Base-by-base conservation (phyloP, 2,797 vertebrate species). In the Mareca strepera region DNA sequence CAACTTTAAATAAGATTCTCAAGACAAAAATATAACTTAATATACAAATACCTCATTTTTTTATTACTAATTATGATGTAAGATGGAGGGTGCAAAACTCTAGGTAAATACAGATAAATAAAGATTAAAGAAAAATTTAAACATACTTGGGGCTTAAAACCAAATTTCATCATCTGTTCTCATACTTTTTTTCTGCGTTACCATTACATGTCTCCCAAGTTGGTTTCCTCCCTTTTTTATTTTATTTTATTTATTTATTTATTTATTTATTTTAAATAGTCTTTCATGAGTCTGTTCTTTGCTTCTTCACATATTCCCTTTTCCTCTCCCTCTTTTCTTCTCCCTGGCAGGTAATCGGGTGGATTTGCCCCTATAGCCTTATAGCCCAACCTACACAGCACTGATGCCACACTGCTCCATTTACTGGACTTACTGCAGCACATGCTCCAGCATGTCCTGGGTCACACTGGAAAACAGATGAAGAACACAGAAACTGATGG, bases 381-480 rank as follows among this genome's bases (percentile, higher is more conserved):
- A 41, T 4, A 37, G 31, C 12, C 20, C 69, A 70, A 3, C 22
- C 39, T 8, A 5, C 14, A 9, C 12, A 31, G 16, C 35, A 56
- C 17, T 11, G 21, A 48, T 90, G 74, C 55, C 62, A 15, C 63
- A 83, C 88, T 96, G 64, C 90, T 90, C 90, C 93, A 88, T 82
- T 76, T 76, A 59, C 48, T 50, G 87, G 82, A 74, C 69, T 70
- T 60, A 12, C 5, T 12, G 72, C 12, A 76, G 59, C 48, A 31
- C 1, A 10, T 55, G 79, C 77, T 82, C 60, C 66, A 70, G 14
- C 33, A 31, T n/a, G n/a, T 28, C 72, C n/a, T 12, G 20, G 5
- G 31, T 1, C 0, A 0, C 4, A 11, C 33, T 29, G 58, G 53
- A 17, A 12, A 75, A 60, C 17, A 20, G 41, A 62, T 21, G 9